Evolutionary conservation across 2,797 vertebrate genomes (phyloP).

Genomic region (Streptopelia turtur): DNA sequence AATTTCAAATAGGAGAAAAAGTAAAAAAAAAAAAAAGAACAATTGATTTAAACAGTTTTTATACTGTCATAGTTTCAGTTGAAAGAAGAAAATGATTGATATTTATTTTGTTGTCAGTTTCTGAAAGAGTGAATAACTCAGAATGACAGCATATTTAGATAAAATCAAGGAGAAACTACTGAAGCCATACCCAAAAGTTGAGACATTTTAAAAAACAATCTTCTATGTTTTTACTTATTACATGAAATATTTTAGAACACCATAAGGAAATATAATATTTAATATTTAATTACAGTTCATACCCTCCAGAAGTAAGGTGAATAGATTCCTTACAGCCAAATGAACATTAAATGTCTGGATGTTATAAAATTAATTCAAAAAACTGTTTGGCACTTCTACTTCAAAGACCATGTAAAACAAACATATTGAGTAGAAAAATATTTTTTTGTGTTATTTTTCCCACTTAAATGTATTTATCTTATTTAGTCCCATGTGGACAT

Average conservation of each 20-base stretch:
- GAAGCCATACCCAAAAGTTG: not conserved
- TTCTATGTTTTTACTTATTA: not conserved
- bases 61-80: conserved; percentile 25
- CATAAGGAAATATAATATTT: not conserved
- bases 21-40: rapidly evolving
- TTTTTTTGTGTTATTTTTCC: not conserved
- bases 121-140: conserved; percentile 40
- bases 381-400: not conserved
- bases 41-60: conserved; percentile 48
- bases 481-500: not conserved
- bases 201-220: not conserved
- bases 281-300: not conserved
- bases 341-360: not conserved
- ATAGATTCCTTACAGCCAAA: not conserved
- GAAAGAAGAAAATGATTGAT: not conserved
- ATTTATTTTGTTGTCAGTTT: conserved; percentile 28
- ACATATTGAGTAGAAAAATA: not conserved
- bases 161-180: conserved; percentile 42
- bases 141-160: conserved; percentile 36
- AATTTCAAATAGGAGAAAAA: not conserved
- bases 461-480: not conserved
- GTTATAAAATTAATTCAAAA: not conserved
- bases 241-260: not conserved
- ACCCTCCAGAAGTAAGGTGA: not conserved
- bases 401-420: not conserved